phyloP scores from a whole-genome alignment of 2,888 invertebrate genomes.

The Aporophyla lueneburgensis region DNA sequence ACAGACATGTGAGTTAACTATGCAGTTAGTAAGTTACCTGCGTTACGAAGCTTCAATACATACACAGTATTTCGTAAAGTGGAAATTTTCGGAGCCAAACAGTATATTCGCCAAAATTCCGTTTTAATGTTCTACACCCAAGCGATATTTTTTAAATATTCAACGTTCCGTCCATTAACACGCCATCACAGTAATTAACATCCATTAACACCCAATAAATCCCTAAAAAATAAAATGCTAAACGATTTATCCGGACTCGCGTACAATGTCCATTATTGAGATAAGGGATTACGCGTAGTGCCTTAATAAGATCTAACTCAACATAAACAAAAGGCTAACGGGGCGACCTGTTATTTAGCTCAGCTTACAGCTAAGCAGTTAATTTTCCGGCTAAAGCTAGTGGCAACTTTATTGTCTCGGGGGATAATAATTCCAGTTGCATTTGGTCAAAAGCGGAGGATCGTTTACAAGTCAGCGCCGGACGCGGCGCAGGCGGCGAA shows the following conservation, averaged over 20 bases:
- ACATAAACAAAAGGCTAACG: slow-evolving; percentile 64
- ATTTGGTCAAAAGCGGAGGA: slow-evolving; percentile 66
- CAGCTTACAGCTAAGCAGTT: slow-evolving; percentile 67
- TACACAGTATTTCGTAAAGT: slow-evolving; percentile 5
- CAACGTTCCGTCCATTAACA: slow-evolving; percentile 40
- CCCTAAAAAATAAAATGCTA: slow-evolving; percentile 44
- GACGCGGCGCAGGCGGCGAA: slow-evolving; percentile 68
- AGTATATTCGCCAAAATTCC: background rate
- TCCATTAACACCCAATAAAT: slow-evolving; percentile 56
- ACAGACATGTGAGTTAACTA: slow-evolving; percentile 13
- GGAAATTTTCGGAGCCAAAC: slow-evolving; percentile 1
- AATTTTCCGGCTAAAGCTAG: slow-evolving; percentile 69
- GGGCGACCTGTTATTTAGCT: slow-evolving; percentile 60
- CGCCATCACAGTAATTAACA: slow-evolving; percentile 47
- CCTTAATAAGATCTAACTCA: slow-evolving; percentile 62
- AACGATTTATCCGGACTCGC: slow-evolving; percentile 31
- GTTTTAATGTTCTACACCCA: background rate
- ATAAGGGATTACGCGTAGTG: slow-evolving; percentile 47
- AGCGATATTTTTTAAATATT: slow-evolving; percentile 33
- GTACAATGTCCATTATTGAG: slow-evolving; percentile 34
- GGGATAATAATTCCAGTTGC: slow-evolving; percentile 70
- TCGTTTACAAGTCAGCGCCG: slow-evolving; percentile 70
- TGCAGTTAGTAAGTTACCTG: slow-evolving; percentile 10
- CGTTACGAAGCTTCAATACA: background rate
- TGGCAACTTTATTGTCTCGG: slow-evolving; percentile 67